Evolutionary conservation across 2,797 vertebrate genomes (phyloP), one percentile per base, ranked within the genome.

Genomic region (Cossypha heuglini): DNA sequence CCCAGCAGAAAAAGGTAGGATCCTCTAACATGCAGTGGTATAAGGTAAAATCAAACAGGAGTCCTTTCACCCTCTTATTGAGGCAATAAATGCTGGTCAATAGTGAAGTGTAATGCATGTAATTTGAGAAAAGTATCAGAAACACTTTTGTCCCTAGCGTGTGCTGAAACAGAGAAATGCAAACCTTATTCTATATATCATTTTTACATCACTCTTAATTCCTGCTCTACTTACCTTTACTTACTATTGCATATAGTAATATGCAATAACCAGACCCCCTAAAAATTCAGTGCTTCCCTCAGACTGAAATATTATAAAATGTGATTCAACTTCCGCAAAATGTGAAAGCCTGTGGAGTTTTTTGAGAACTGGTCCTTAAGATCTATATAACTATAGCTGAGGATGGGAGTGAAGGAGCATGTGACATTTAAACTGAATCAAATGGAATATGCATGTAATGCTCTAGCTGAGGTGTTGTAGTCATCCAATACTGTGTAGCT

Each of bases 11-110:
- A 90, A 82, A 48, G 11, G 33, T 2, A 43, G 16, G n/a, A 42
- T 78, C 12, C 9, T 46, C 35, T 75, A 37, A 71, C 0, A 0
- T 45, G 33, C 24, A 51, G n/a, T 1, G 0, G 8, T 48, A 24
- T n/a, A 35, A 79, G 57, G 25, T 54, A 54, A 75, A 38, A 42
- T 63, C 22, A 71, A 40, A 67, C 6, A 40, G 5, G 11, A 68
- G 4, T 52, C 5, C 37, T 92, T 82, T 20, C 11, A 45, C 10
- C 7, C 24, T 85, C 11, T 19, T 33, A 25, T 0, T 58, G 29
- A 79, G 26, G 5, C 28, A 85, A 48, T 38, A 88, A 63, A 57
- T 63, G 11, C 5, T 82, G 55, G 9, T 55, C 26, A 71, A 45
- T 46, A 82, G 12, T 45, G 38, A 76, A 79, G 5, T 21, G 21